Conservation (phyloP, 2,113 vertebrate species). For the Morphnarchus princeps region DNA sequence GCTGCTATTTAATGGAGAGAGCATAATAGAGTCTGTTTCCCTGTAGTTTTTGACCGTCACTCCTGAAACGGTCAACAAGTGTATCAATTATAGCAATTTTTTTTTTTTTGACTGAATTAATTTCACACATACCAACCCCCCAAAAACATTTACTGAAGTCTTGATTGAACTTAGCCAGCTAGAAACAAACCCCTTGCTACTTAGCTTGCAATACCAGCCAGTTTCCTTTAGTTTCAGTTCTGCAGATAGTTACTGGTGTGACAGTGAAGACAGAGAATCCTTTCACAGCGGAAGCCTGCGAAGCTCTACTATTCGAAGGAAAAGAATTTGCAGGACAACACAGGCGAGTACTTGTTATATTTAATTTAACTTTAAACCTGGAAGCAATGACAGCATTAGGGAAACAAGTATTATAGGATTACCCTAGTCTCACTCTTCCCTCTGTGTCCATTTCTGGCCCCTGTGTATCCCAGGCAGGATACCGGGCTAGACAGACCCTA, state of each 20-base stretch:
- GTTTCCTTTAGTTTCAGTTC: background rate
- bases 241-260: background rate
- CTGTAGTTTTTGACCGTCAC: background rate
- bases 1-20: background rate
- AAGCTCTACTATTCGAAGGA: background rate
- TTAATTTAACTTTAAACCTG: background rate
- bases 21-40: background rate
- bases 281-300: fast-evolving
- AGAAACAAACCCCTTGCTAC: background rate
- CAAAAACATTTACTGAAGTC: background rate
- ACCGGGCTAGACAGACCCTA: background rate
- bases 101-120: background rate
- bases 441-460: fast-evolving
- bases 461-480: background rate
- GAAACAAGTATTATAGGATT: background rate
- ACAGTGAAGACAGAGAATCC: background rate
- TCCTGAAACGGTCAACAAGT: background rate
- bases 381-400: background rate
- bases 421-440: background rate
- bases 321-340: background rate
- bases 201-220: background rate
- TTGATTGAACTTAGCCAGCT: background rate
- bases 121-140: background rate
- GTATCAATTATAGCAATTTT: background rate
- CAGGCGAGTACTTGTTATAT: background rate